Base-by-base conservation (phyloP, 2,888 invertebrate genomes). In the Xestoiulus laeticollis region DNA sequence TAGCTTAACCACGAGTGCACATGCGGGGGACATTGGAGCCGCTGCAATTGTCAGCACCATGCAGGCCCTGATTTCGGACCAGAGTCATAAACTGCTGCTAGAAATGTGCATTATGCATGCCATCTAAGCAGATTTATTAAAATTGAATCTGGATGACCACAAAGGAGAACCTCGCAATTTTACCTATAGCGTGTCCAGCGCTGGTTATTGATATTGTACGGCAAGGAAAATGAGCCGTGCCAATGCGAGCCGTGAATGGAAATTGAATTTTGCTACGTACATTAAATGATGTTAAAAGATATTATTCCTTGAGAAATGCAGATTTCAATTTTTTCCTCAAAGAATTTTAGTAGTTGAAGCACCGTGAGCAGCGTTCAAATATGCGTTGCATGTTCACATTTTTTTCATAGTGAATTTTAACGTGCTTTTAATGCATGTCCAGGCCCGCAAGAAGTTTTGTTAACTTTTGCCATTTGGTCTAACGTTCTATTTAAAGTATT, bases 41-140 rank as follows among this genome's bases (percentile, higher is more conserved):
- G 68, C 22, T n/a, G n/a, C n/a, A n/a, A n/a, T n/a, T n/a, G n/a
- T n/a, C n/a, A n/a, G 68, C 22, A 26, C 68, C 68, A 22, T 26
- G 22, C 68, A 26, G 22, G n/a, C 68, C n/a, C 26, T 26, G 68
- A 22, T 68, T 22, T 68, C 68, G 5, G 68, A 26, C 22, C 19
- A 19, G 68, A 22, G 26, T 26, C 68, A 68, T 68, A 68, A 68
- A 68, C 68, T 68, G 68, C 68, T 68, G 22, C 6, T 68, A 68
- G 22, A 68, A 68, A 68, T 68, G 68, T 26, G 68, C 68, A 68
- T 68, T 68, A 68, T 68, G 68, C 12, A 68, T 68, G 68, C 68
- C 68, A 68, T 68, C 68, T 26, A 68, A 26, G 68, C 26, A 68
- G 68, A 68, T 68, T 68, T 68, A 68, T 68, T 68, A 68, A 68